Base-by-base conservation (phyloP, 1,140 invertebrate species). In the Sycobia sp. region DNA sequence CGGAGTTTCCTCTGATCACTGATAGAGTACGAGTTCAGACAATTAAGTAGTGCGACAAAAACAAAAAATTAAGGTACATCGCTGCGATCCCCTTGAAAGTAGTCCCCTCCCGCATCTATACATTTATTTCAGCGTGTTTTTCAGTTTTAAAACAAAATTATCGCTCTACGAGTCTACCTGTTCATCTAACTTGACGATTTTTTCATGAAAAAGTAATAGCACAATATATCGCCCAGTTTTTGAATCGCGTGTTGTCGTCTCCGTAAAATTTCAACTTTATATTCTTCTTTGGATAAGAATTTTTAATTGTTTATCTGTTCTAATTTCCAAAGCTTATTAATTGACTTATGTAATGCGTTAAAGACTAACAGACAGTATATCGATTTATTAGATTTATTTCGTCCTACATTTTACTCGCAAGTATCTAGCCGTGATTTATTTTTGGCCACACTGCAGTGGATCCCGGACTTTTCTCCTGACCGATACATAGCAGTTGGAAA, bases 201-300 rank as follows among this genome's bases (percentile, higher is more conserved):
- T 39, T 10, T 50, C 18, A 11, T 50, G 32, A 20, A 50, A 50
- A 1, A 29, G 47, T 18, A 50, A 14, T 13, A 27, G 27, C 10
- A 50, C 47, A 1, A 18, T 50, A 10, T 50, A 50, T 16, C 16
- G 2, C 1, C 47, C 47, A 0, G 47, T 50, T 8, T 2, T 20
- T 0, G 16, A 1, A 50, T 50, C 47, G 47, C 47, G 47, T 1
- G 8, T 32, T 11, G 47, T 50, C 3, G 47, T 50, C 0, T 32
- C 4, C 20, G 2, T 1, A 16, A 34, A 50, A 34, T 34, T 3
- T 50, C 47, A 10, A 50, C 47, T 20, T 50, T 34, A 3, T 34
- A 20, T 34, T 50, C 47, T 34, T 50, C 47, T 32, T 34, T 18
- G 4, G 47, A 50, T 10, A 50, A 11, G 20, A 50, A 50, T 20